Percentiles rank a stretch among this genome's conserved stretches.
phyloP scores from a whole-genome alignment of 2,113 vertebrate species.

The Thermophis baileyi region DNA sequence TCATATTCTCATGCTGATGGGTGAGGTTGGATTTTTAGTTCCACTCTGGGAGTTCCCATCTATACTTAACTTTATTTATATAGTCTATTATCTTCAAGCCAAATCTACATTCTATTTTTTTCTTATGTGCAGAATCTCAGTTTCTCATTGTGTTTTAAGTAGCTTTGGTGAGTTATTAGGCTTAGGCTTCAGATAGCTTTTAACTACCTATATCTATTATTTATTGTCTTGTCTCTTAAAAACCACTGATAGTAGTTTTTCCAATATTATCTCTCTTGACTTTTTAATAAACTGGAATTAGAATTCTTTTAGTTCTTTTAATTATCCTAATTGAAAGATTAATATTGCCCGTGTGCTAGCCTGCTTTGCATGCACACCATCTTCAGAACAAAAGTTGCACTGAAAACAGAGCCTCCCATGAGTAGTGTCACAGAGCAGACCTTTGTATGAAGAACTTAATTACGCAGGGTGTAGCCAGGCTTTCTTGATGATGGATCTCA shows the following conservation, averaged over 20 bases:
- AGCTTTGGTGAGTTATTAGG: not conserved
- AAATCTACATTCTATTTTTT: not conserved
- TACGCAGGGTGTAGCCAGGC: not conserved
- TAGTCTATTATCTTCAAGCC: not conserved
- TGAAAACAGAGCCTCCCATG: not conserved
- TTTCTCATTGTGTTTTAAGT: not conserved
- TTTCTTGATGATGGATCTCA: not conserved
- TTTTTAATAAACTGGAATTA: not conserved
- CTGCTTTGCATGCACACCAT: not conserved
- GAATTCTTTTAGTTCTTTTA: not conserved
- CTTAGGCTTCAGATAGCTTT: not conserved
- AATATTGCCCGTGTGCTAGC: not conserved
- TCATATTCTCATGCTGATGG: not conserved
- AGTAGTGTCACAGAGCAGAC: not conserved
- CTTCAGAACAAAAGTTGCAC: not conserved
- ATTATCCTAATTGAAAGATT: not conserved
- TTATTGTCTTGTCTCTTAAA: not conserved
- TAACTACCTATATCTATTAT: not conserved
- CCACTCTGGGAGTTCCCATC: not conserved
- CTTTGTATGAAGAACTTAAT: not conserved
- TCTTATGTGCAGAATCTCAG: not conserved
- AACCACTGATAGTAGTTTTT: not conserved
- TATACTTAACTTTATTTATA: not conserved
- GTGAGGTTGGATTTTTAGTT: not conserved
- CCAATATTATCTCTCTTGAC: not conserved